Evolutionary conservation across 2,797 vertebrate genomes (phyloP), one percentile per base, ranked within the genome.

Genomic region (Pantherophis vulpinus): DNA sequence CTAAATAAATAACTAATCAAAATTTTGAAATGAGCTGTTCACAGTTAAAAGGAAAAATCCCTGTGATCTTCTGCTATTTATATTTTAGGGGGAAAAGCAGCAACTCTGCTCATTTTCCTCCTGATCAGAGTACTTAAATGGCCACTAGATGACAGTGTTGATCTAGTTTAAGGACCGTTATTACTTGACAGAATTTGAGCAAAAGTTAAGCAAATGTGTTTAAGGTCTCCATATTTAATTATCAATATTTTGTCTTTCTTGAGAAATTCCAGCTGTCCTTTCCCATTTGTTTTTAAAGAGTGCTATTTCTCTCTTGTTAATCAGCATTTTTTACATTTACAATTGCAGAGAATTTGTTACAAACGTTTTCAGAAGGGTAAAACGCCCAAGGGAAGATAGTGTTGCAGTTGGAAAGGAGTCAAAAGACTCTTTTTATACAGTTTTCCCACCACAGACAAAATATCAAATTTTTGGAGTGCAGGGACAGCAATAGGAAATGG

Each of bases 61-160:
- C 20, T 47, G 37, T 6, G 20, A 83, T 47, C 74, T 74, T 7
- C 32, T 83, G 37, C 74, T 42, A 23, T 47, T 25, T 83, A 25
- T 83, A 83, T 83, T 83, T 83, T 47, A 83, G 9, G 42, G 74
- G 23, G 2, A 0, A 25, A 25, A 42, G 74, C 74, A 12, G 74
- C 37, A 25, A 12, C 20, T 42, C 32, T 89, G 7, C 16, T 70
- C 51, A 5, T 10, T 70, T 55, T 58, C 16, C 29, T 25, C 0
- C 37, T 14, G 5, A 74, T 56, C 5, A 51, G 2, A 0, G 16
- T 7, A 11, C 47, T 58, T 42, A 3, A 56, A 91, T 95, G 92
- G 94, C 96, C 97, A 91, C 94, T 96, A 94, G 96, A 96, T 95
- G 97, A 87, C 96, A 94, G 92, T 95, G 95, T 94, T 94, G 96